Conservation (phyloP, 2,113 vertebrate species). For the Neolamprologus modestus region DNA sequence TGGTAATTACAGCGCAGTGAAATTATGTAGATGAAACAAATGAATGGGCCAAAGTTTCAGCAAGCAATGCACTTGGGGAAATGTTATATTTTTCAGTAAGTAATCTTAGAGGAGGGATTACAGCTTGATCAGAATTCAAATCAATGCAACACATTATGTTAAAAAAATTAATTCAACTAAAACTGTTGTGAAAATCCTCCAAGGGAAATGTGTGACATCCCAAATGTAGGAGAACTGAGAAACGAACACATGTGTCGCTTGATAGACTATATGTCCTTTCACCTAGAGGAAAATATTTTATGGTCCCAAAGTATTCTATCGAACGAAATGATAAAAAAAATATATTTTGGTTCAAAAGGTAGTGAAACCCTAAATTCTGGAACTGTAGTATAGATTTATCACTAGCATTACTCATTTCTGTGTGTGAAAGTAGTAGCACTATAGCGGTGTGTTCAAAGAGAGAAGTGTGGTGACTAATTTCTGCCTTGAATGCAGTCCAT, state of each 20-base stretch:
- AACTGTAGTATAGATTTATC: conserved; percentile 1
- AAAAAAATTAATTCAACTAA: background rate
- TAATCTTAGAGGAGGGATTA: conserved; percentile 7
- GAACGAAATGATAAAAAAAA: background rate
- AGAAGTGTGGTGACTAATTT: conserved; percentile 47
- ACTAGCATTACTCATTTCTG: conserved; percentile 3
- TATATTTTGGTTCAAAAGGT: background rate
- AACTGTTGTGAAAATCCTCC: background rate
- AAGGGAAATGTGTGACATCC: background rate
- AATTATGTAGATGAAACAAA: conserved; percentile 62
- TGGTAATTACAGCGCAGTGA: conserved; percentile 52
- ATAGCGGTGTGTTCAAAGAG: conserved; percentile 1
- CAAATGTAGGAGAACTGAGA: background rate
- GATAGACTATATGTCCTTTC: background rate
- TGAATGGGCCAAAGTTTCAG: conserved; percentile 47
- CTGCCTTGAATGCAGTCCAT: conserved; percentile 47
- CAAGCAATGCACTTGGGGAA: conserved; percentile 17
- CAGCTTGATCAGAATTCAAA: conserved; percentile 26
- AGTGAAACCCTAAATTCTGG: background rate
- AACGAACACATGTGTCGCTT: background rate
- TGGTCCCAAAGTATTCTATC: background rate
- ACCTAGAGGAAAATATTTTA: background rate
- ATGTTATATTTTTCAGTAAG: conserved; percentile 20
- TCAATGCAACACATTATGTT: background rate
- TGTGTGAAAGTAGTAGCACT: conserved; percentile 4